Base-by-base conservation (phyloP, 2,888 invertebrate genomes). In the Heliconius erato region DNA sequence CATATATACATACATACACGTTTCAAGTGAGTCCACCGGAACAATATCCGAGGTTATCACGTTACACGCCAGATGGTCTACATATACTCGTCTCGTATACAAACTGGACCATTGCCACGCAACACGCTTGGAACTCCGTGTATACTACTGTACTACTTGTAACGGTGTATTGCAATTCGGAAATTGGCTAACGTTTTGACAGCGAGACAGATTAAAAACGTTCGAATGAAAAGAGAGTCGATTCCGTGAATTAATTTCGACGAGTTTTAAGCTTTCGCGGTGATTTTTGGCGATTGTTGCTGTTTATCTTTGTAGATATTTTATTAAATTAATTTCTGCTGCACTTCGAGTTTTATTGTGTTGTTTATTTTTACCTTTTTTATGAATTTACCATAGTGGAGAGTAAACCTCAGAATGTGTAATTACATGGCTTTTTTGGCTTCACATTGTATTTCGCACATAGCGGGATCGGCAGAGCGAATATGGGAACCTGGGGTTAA, bases 1-100 rank as follows among this genome's bases (percentile, higher is more conserved):
- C 35, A 35, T 35, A 35, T 9, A 9, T 9, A 54, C 54, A 54
- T 54, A 54, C n/a, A 3, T 69, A 69, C 35, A 74, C 79, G 74
- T 74, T 79, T 69, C 44, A 67, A 67, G 63, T 19, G 76, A 77
- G 77, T 81, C 44, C 81, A 81, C 90, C 90, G 89, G 91, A 89
- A 89, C 91, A 92, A 91, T 92, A 91, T 90, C 91, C 84, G 84
- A 88, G 85, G 88, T 88, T 88, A 89, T 90, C 91, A 88, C 88
- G 89, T 88, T 89, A 88, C 87, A 84, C 89, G 89, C 90, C 93
- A 92, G 92, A 90, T 92, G 93, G 88, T 89, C 87, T 76, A 79
- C 79, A n/a, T 11, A 7, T n/a, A 63, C 63, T 63, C 63, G 84
- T 76, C 79, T 81, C 79, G 79, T 82, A 54, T 82, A 76, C 74